These are phyloP conservation scores for Chlamydotis undulata DNA, from an alignment of 2,113 vertebrate genomes.

Conservation along the genomic window DNA sequence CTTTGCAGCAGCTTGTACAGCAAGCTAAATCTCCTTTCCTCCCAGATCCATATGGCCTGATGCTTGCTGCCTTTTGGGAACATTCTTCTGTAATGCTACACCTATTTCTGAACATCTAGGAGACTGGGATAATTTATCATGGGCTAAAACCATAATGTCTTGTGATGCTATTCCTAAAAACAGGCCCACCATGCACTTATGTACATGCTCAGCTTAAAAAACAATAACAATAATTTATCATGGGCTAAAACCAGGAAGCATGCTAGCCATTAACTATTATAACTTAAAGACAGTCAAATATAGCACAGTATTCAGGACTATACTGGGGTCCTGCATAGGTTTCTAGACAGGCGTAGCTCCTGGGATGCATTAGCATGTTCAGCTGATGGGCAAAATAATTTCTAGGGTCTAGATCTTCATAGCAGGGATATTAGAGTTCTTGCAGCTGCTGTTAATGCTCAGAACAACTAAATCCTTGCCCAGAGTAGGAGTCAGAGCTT, in stretches of 20 bases:
- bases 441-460: background rate
- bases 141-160: background rate
- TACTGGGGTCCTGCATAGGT: background rate
- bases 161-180: background rate
- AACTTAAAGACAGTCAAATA: background rate
- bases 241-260: background rate
- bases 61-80: background rate
- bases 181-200: background rate
- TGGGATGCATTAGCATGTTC: background rate
- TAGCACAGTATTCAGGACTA: background rate
- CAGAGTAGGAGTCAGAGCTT: background rate
- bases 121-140: background rate
- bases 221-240: background rate
- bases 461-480: background rate
- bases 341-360: background rate
- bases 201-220: background rate
- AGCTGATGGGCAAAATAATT: background rate
- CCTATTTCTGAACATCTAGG: background rate
- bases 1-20: background rate
- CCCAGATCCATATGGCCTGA: rapidly evolving
- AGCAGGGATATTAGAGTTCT: background rate
- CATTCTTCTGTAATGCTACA: background rate
- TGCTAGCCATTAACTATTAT: background rate
- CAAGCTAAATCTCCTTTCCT: background rate
- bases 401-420: background rate